Percentiles rank a stretch among this genome's conserved stretches.
These are phyloP conservation scores for Strigamia maritima DNA, from an alignment of 2,888 invertebrate genomes.

Conservation along the genomic window DNA sequence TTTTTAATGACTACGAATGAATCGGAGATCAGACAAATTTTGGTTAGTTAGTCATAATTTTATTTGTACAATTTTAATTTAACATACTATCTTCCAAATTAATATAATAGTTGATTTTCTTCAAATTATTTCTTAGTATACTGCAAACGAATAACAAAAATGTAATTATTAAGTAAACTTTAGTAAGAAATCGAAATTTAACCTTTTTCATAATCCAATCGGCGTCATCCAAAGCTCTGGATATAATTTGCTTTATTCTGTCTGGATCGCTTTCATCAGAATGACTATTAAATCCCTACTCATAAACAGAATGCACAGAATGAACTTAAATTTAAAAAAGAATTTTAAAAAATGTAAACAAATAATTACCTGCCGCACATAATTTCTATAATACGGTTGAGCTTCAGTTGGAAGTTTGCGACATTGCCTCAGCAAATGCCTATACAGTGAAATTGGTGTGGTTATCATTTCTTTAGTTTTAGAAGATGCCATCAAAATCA, in stretches of 20 bases:
- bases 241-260: not conserved
- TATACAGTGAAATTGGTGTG: not conserved
- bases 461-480: not conserved
- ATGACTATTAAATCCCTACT: constrained; percentile 1
- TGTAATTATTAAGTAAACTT: too few species aligned
- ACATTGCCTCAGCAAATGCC: not conserved
- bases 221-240: not conserved
- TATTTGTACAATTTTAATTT: too few species aligned
- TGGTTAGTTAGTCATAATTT: too few species aligned
- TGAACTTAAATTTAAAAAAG: not conserved
- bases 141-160: too few species aligned
- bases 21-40: too few species aligned
- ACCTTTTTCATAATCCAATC: not conserved
- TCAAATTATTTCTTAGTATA: too few species aligned
- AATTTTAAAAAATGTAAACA: not conserved
- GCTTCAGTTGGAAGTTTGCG: not conserved
- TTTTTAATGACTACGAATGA: too few species aligned
- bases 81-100: too few species aligned
- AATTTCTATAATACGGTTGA: not conserved
- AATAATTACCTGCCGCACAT: not conserved
- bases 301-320: too few species aligned
- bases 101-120: too few species aligned
- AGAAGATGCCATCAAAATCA: too few species aligned
- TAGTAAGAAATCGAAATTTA: not conserved
- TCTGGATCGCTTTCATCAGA: not conserved